Evolutionary conservation across 2,113 vertebrate genomes (phyloP).

Genomic region (Sorex araneus): DNA sequence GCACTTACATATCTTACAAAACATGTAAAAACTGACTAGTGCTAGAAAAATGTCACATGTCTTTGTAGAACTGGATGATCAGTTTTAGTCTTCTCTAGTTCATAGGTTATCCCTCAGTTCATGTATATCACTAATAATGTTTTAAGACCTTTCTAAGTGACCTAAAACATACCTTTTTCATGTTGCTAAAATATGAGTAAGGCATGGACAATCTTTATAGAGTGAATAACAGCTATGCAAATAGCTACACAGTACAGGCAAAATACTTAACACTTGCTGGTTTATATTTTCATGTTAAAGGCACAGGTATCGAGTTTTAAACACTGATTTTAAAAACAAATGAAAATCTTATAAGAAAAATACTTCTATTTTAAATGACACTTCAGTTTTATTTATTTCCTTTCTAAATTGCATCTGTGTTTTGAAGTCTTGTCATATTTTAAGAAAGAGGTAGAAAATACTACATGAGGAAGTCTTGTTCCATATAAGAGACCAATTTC

Average conservation of each 20-base stretch:
- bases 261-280: neutral
- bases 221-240: constrained; percentile 19
- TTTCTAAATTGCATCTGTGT: constrained; percentile 19
- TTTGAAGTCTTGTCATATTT: constrained; percentile 3
- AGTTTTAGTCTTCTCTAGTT: neutral
- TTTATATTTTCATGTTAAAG: constrained; percentile 6
- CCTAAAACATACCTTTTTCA: neutral
- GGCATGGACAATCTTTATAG: neutral
- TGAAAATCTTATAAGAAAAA: neutral
- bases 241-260: neutral
- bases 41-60: neutral
- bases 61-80: neutral
- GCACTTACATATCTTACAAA: neutral
- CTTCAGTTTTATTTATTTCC: neutral
- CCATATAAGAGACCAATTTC: neutral
- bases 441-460: neutral
- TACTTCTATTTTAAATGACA: constrained; percentile 16
- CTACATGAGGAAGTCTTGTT: constrained; percentile 18
- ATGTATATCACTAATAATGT: neutral
- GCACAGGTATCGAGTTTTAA: neutral
- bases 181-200: constrained; percentile 40
- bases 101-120: neutral
- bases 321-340: constrained; percentile 25
- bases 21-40: neutral
- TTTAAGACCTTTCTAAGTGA: neutral